Conservation (phyloP, 2,888 invertebrate genomes). For the Lissocephala sabroskyi region DNA sequence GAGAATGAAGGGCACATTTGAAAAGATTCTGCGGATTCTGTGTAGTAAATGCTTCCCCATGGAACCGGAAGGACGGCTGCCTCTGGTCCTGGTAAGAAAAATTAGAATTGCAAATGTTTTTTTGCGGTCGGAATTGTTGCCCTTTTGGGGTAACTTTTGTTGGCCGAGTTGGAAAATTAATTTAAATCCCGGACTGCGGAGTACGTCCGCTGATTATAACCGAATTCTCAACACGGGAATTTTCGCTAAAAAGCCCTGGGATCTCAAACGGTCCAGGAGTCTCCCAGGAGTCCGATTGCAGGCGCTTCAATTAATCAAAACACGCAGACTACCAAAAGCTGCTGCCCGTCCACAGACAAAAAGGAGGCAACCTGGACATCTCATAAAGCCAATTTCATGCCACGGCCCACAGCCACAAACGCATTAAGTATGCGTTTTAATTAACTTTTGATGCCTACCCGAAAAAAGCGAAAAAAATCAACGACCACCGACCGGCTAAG, state of each 20-base stretch:
- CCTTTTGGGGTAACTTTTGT: background rate
- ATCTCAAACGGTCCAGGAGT: too few species aligned
- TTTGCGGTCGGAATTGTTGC: slow-evolving; percentile 44
- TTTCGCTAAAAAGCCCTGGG: too few species aligned
- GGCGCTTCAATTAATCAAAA: slow-evolving; percentile 48
- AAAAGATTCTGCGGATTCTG: too few species aligned
- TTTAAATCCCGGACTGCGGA: slow-evolving; percentile 56
- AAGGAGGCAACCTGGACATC: background rate
- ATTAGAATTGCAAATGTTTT: slow-evolving; percentile 55
- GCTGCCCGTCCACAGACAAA: too few species aligned
- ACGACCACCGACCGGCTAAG: background rate
- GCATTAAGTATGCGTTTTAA: slow-evolving; percentile 54
- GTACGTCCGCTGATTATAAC: too few species aligned
- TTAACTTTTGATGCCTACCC: slow-evolving; percentile 45
- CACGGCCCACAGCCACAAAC: slow-evolving; percentile 15
- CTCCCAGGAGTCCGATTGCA: too few species aligned
- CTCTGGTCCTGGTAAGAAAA: too few species aligned
- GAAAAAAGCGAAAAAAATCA: background rate
- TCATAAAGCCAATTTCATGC: slow-evolving; percentile 7
- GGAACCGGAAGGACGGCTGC: too few species aligned
- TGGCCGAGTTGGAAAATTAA: slow-evolving; percentile 45
- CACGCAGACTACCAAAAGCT: background rate
- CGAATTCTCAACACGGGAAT: too few species aligned
- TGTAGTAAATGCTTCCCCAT: too few species aligned
- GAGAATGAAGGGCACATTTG: too few species aligned